Base-by-base conservation (phyloP, 92 coral and sea anemone species). In the Zoanthus sansibaricus region DNA sequence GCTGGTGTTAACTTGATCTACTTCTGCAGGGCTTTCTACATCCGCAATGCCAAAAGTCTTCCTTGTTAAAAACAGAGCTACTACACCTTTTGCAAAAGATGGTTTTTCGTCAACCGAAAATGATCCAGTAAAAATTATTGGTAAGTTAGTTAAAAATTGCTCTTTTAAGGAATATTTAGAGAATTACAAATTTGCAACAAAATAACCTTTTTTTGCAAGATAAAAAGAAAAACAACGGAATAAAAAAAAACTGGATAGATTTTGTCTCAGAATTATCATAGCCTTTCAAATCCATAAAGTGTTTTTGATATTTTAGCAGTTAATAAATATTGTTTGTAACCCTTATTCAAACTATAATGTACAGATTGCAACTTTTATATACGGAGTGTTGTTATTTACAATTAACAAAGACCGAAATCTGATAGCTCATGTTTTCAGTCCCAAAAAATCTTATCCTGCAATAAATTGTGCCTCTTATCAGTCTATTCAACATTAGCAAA, bases 41-140 rank as follows among this genome's bases (percentile, higher is more conserved):
- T 56, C 46, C 61, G 86, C 52, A 48, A 95, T 95, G 98, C 98
- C 98, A 0, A 93, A 84, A 77, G 92, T 96, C 6, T 95, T 95
- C 82, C 82, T 95, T 32, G 98, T 95, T 74, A 95, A 95, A 86
- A 93, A 93, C 80, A 71, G 94, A 61, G 87, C 75, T 5, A 37
- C 44, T 25, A 70, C 55, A 30, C 56, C 87, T 49, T 58, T 70
- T 51, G 25, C 75, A 51, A 82, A 70, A 58, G 96, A 94, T 25
- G 58, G 83, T n/a, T 78, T 42, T 55, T 17, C 78, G 64, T 83
- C 72, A 54, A 20, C 90, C 9, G 87, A 67, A 25, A 71, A 86
- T 56, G 91, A 92, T 66, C 70, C 78, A 73, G 75, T 64, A 31
- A 76, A 32, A 55, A 52, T 55, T 20, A 58, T 79, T 67, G 98